Conservation (phyloP, 2,797 vertebrate genomes). For the Allobates femoralis region DNA sequence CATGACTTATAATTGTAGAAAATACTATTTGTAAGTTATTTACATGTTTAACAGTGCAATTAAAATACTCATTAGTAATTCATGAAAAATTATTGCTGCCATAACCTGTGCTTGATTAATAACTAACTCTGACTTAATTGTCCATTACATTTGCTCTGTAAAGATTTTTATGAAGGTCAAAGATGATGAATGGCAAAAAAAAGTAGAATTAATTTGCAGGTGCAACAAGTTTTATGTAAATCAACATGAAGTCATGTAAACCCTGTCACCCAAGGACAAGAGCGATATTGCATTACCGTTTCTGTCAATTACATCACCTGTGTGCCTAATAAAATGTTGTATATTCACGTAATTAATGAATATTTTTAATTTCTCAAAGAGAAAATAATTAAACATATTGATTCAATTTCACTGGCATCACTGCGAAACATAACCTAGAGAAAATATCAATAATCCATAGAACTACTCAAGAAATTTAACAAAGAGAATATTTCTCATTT, state of each 20-base stretch:
- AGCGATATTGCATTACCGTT: neutral
- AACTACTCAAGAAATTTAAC: neutral
- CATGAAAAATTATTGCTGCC: neutral
- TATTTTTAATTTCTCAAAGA: constrained; percentile 6
- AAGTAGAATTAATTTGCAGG: constrained; percentile 1
- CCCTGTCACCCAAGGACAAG: constrained; percentile 12
- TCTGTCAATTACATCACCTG: constrained; percentile 3
- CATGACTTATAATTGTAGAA: neutral
- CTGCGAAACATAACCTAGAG: neutral
- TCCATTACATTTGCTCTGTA: neutral
- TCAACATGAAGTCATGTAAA: constrained; percentile 7
- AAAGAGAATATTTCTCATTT: neutral
- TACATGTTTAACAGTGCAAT: neutral
- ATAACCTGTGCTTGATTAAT: neutral
- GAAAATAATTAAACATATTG: neutral
- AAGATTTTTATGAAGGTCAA: constrained; percentile 32
- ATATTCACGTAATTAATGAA: neutral
- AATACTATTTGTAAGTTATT: neutral
- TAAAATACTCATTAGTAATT: constrained; percentile 15
- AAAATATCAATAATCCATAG: neutral
- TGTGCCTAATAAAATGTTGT: neutral
- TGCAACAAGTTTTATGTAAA: constrained; percentile 23
- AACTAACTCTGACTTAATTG: neutral
- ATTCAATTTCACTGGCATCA: neutral
- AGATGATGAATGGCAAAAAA: constrained; percentile 8